Evolutionary conservation across 2,888 invertebrate species (phyloP).

Genomic region (Caenorhabditis angaria): DNA sequence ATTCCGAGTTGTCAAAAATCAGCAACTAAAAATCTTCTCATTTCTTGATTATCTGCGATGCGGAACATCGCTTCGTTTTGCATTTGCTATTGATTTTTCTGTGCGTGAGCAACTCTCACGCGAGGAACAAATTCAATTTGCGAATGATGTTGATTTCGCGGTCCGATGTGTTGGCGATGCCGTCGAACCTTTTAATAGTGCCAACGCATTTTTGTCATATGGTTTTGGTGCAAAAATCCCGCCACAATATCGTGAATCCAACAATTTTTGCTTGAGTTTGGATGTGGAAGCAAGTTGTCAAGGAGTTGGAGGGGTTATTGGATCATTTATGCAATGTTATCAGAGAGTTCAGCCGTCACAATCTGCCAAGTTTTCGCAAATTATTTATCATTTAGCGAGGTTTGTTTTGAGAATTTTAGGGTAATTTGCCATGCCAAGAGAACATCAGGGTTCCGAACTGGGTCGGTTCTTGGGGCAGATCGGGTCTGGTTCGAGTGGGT

Average conservation of each 20-base stretch:
- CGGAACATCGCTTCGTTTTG: slow-evolving; percentile 53
- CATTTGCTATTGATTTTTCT: slow-evolving; percentile 62
- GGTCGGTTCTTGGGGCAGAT: too few species aligned
- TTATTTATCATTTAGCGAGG: slow-evolving; percentile 65
- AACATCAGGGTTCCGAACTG: too few species aligned
- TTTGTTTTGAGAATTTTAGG: slow-evolving; percentile 23
- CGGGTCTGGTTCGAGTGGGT: too few species aligned
- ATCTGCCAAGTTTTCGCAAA: slow-evolving; percentile 61
- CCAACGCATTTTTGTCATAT: slow-evolving; percentile 57
- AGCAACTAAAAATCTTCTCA: slow-evolving; percentile 53
- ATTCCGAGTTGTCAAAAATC: slow-evolving; percentile 51
- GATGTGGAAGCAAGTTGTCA: slow-evolving; percentile 62
- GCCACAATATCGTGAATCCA: slow-evolving; percentile 61
- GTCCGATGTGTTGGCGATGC: slow-evolving; percentile 54
- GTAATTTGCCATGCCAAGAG: too few species aligned
- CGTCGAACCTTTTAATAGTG: slow-evolving; percentile 51
- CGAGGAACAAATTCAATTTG: slow-evolving; percentile 48
- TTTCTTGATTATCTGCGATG: slow-evolving; percentile 58
- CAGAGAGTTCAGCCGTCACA: slow-evolving; percentile 55
- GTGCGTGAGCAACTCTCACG: slow-evolving; percentile 43
- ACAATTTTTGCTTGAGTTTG: slow-evolving; percentile 61
- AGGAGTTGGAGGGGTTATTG: slow-evolving; percentile 51
- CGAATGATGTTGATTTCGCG: slow-evolving; percentile 62
- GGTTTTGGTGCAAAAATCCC: slow-evolving; percentile 66
- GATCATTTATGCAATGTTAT: slow-evolving; percentile 55